Base-by-base conservation (phyloP, 2,113 vertebrate genomes). In the Athene noctua region DNA sequence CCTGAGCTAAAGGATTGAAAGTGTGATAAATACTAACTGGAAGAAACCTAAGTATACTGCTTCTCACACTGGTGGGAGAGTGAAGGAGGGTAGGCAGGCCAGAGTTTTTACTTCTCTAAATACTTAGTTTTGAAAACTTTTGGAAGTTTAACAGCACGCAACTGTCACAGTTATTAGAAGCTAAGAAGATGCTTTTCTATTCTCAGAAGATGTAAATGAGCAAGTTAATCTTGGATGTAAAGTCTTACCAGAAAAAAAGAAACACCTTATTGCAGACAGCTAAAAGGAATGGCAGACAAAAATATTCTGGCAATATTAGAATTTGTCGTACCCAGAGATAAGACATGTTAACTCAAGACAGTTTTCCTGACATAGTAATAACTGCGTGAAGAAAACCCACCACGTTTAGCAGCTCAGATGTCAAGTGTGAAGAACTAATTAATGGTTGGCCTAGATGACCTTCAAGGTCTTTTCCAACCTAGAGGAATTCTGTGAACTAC, bases 341-440 rank as follows among this genome's bases (percentile, higher is more conserved):
- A 26, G 40, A 34, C 20, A 25, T 5, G 21, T 44, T 4, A 49
- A 52, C 40, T 19, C 14, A 61, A 10, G 8, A 32, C 7, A 40
- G 54, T 7, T 52, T 65, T 80, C 38, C 62, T 46, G 16, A 36
- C 36, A 13, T 21, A 51, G 21, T 3, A 4, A 4, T 2, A 57
- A 55, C 11, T 61, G 32, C n/a, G 15, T 46, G 52, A 4, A 27
- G 74, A 59, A 21, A 11, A 0, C 0, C 15, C 10, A 40, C 1
- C 54, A 46, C 4, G 2, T 8, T 11, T 3, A 11, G 42, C 73
- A 54, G 44, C 44, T 44, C 29, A 34, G 32, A 47, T 40, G 44
- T 34, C 58, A 55, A 42, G 49, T 2, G 40, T 17, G 49, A 78
- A 68, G 51, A 68, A 38, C 44, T 46, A 46, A 44, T 44, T 44